Base-by-base conservation (phyloP, 2,888 invertebrate species). In the Zygothrica quintamaculata region DNA sequence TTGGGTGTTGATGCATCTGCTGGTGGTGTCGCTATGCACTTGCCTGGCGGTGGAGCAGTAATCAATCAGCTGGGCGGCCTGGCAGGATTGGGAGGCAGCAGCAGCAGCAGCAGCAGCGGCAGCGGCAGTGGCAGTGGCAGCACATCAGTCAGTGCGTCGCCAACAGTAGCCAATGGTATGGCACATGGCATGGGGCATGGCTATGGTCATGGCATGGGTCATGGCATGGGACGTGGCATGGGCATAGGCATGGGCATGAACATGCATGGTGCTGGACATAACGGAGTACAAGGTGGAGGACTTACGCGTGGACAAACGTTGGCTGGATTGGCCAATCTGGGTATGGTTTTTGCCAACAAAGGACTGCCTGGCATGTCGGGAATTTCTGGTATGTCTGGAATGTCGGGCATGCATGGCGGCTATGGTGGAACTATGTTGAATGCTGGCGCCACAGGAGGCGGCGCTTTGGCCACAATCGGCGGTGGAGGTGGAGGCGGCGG, bases 291-390 rank as follows among this genome's bases (percentile, higher is more conserved):
- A 22, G 18, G n/a, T n/a, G n/a, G 3, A 22, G 75, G 78, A 36
- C 84, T 73, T 50, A 36, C 53, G 18, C 87, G 87, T 44, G 89
- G 89, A 37, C 89, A 89, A 61, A 78, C 82, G 5, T 43, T 89
- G 53, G 77, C 89, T 1, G 88, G 89, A 7, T 59, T 89, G 62
- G 88, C 88, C 8, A 82, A 78, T 50, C 60, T 89, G 48, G 89
- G 89, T 36, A 88, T 89, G 22, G 76, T 87, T 26, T 77, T 88
- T 47, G 78, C 77, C 37, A 57, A 39, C 53, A 82, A 84, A 31
- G 79, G 75, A 36, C 26, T 79, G 51, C n/a, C n/a, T n/a, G n/a
- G n/a, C n/a, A n/a, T n/a, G n/a, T 3, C 34, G n/a, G 34, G 34
- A 34, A n/a, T n/a, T 4, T 33, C 46, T 4, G 65, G 70, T 44